Evolutionary conservation across 1,140 invertebrate species (phyloP).

Genomic region (Habropoda laboriosa): DNA sequence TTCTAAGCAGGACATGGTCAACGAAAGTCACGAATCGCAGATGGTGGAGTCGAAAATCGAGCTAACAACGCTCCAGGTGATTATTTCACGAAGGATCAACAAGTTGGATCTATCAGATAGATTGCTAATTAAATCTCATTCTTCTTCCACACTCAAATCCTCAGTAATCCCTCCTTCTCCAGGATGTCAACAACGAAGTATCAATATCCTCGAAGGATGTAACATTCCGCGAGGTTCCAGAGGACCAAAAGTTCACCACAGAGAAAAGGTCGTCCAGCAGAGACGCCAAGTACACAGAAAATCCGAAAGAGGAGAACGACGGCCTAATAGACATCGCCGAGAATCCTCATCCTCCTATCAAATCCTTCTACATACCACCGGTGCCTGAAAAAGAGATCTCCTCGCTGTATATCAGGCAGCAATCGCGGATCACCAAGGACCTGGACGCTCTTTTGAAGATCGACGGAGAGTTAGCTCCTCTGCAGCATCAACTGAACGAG

Average conservation of each 20-base stretch:
- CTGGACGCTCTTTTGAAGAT: conserved; percentile 58
- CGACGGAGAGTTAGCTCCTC: conserved; percentile 60
- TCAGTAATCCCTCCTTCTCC: background rate
- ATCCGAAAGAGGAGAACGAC: background rate
- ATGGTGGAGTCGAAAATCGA: conserved; percentile 15
- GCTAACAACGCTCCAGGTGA: conserved; percentile 42
- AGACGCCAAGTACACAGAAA: too few species aligned
- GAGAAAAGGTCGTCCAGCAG: background rate
- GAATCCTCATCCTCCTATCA: conserved; percentile 61
- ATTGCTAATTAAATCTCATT: too few species aligned
- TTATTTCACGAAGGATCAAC: background rate
- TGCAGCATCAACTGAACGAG: conserved; percentile 58
- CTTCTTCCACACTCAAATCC: too few species aligned
- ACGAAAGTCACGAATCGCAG: background rate
- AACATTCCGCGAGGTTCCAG: background rate
- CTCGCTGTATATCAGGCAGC: background rate
- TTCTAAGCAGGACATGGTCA: background rate
- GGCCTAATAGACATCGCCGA: conserved; percentile 56
- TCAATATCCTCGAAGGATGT: background rate
- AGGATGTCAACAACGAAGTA: background rate
- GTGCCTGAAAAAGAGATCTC: background rate
- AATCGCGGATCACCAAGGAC: conserved; percentile 30
- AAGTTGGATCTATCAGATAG: too few species aligned
- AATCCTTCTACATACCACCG: conserved; percentile 60
- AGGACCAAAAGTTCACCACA: background rate